Base-by-base conservation (phyloP, 2,888 invertebrate genomes). In the Monoplex corrugatus region DNA sequence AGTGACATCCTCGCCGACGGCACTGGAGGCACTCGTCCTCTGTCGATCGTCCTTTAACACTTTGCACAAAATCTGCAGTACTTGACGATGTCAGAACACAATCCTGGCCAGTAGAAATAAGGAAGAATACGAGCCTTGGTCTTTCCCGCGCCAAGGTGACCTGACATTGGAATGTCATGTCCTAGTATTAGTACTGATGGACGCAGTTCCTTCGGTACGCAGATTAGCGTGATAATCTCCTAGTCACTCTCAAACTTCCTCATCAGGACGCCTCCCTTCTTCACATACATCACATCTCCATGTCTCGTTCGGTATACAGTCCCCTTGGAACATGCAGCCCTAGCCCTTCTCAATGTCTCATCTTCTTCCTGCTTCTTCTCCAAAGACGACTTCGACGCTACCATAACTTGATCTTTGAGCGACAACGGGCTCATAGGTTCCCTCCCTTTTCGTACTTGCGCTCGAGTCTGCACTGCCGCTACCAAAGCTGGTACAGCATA, bases 1-100 rank as follows among this genome's bases (percentile, higher is more conserved):
- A 87, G 38, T 32, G 87, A 80, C 50, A 87, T 78, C 3, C 13
- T 3, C n/a, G n/a, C 87, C 75, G 80, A 44, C 1, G 87, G 87
- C 1, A 78, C 78, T 38, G 80, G 50, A 40, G 45, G 68, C 28
- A 80, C 50, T 43, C 57, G 32, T 72, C 87, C 87, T 32, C 45
- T 44, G 32, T 45, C 43, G 35, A 57, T 16, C 3, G 57, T 87
- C 78, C 45, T 40, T 45, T 87, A 80, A 35, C 87, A 87, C 50
- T 16, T 32, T 13, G 43, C 83, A 44, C 83, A 83, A n/a, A 44
- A 83, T 13, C 2, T 6, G 83, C 43, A 43, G 32, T 50, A 84
- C 2, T 50, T 2, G 1, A n/a, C 13, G 28, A 84, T 35, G 50
- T 84, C 84, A 16, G 35, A 45, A 35, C 84, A 84, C 32, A 84